Base-by-base conservation (phyloP, 2,888 invertebrate genomes). In the Dasypogon diadema region DNA sequence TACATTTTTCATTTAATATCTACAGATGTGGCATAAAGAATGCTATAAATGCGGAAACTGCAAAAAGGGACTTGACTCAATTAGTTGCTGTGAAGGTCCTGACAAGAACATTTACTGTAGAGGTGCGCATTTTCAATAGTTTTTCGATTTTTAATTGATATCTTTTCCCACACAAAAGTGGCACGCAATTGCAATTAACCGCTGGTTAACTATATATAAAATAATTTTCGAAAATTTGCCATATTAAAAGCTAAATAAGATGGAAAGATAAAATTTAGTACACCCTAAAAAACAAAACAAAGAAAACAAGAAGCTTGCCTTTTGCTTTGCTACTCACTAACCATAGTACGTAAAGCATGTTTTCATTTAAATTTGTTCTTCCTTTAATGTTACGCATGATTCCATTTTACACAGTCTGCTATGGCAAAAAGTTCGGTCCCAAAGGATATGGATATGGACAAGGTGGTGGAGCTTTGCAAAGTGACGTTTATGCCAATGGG, bases 401-500 rank as follows among this genome's bases (percentile, higher is more conserved):
- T 48, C 12, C 58, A 54, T 75, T 65, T 55, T 34, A 70, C 12
- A 72, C 88, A 95, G 94, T 94, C 84, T 98, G 98, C 91, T 98
- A 99, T 89, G 95, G 92, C 86, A 96, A 97, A 91, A 95, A 92
- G 90, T 98, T 95, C 89, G 98, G 98, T 83, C 98, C 98, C 83
- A 97, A 95, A 89, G 96, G 96, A 87, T 97, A 97, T 87, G 98
- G 97, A 84, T 98, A 96, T 88, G 98, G 98, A 83, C 95, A 96
- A 89, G 98, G 99, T 85, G 96, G 94, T 85, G 96, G 96, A 85
- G 95, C 95, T 82, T 90, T 96, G 84, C 95, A 96, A 89, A 94
- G 94, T 87, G 96, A 96, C 89, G 91, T 91, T 88, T 91, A 91
- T 88, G 90, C 92, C 86, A 92, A 92, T 88, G 93, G 93, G 94